Evolutionary conservation across 2,888 invertebrate genomes (phyloP).

Genomic region (Agrochola lychnidis): DNA sequence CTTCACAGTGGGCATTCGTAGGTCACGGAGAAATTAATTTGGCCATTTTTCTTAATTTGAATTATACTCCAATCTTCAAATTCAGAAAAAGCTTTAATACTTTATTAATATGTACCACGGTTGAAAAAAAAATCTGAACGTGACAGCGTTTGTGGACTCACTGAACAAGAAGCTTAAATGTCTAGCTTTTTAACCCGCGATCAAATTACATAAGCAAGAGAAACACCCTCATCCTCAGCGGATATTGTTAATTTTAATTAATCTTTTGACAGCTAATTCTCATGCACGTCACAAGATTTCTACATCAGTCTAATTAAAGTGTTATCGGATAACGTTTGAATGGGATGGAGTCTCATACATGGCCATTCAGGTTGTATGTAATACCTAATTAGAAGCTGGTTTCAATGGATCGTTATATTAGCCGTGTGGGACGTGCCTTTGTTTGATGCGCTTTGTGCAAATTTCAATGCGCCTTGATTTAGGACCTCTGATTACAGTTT

Average conservation of each 20-base stretch:
- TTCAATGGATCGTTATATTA: constrained; percentile 84
- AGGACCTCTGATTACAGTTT: constrained; percentile 40
- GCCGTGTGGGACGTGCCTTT: constrained; percentile 74
- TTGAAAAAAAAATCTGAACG: background rate
- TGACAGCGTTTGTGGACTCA: constrained; percentile 1
- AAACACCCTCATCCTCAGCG: constrained; percentile 50
- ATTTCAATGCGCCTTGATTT: constrained; percentile 61
- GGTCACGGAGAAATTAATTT: background rate
- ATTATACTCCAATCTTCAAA: background rate
- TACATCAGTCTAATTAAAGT: constrained; percentile 79
- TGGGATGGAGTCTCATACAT: constrained; percentile 80
- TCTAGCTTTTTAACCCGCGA: constrained; percentile 26
- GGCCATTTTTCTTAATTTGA: background rate
- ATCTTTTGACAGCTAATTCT: constrained; percentile 71
- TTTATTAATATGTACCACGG: background rate
- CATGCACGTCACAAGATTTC: constrained; percentile 69
- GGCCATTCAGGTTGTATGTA: constrained; percentile 78
- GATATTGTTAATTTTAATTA: constrained; percentile 68
- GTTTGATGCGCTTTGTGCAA: constrained; percentile 66
- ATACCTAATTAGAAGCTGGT: constrained; percentile 81
- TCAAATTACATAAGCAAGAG: constrained; percentile 53
- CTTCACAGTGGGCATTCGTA: no score
- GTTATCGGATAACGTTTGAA: constrained; percentile 84
- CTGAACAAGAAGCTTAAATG: constrained; percentile 31
- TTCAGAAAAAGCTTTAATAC: background rate